Percentiles rank a stretch among this genome's conserved stretches.
Conservation (phyloP, 2,888 invertebrate species). For the Hololepta plana region DNA sequence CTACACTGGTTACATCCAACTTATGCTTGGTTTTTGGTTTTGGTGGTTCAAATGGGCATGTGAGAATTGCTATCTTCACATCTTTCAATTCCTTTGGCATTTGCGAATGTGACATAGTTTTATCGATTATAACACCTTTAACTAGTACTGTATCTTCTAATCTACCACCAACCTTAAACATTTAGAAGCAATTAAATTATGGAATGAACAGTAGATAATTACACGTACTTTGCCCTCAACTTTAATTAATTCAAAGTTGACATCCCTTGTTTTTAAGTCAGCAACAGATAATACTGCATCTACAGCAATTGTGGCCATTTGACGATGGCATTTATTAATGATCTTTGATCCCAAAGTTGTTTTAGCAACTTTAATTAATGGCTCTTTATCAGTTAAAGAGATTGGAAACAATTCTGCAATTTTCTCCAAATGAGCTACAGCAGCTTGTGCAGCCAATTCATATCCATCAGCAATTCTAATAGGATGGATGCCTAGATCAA, state of each 20-base stretch:
- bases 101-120: slow-evolving; percentile 98
- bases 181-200: slow-evolving; percentile 4
- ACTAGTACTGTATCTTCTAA: slow-evolving; percentile 95
- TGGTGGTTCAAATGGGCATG: slow-evolving; percentile 99
- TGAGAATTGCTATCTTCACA: slow-evolving; percentile 91
- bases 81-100: slow-evolving; percentile 88
- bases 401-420: slow-evolving; percentile 85
- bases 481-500: slow-evolving; percentile 97
- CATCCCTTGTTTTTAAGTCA: slow-evolving; percentile 82
- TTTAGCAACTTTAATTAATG: slow-evolving; percentile 82
- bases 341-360: slow-evolving; percentile 98
- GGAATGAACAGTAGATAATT: neutral
- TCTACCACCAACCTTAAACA: slow-evolving; percentile 51
- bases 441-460: slow-evolving; percentile 85
- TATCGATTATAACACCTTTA: slow-evolving; percentile 92
- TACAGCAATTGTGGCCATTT: slow-evolving; percentile 99
- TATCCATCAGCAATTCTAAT: slow-evolving; percentile 98
- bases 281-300: slow-evolving; percentile 93
- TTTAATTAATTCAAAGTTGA: slow-evolving; percentile 98
- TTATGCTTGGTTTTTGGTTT: slow-evolving; percentile 99
- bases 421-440: slow-evolving; percentile 66
- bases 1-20: slow-evolving; percentile 90
- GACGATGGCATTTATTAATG: slow-evolving; percentile 87
- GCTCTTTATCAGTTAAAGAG: slow-evolving; percentile 64
- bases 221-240: slow-evolving; percentile 74